These are phyloP conservation scores for fruit fly (Drosophila melanogaster) DNA, from an alignment of 1,140 invertebrate genomes.

Conservation along the genomic window Release_6_plus_ISO1_MT NT_037436.4:20848001-20848500, in stretches of 20 bases:
- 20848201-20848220: constrained; percentile 91
- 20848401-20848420: constrained; percentile 93
- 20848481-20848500: constrained; percentile 95
- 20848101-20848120: constrained; percentile 93
- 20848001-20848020: constrained; percentile 89
- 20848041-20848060: constrained; percentile 69
- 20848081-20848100: constrained; percentile 86
- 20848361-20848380: constrained; percentile 92
- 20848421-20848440: constrained; percentile 92
- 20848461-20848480: constrained; percentile 94
- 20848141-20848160: constrained; percentile 91
- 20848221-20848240: constrained; percentile 92
- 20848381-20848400: constrained; percentile 96
- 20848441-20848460: constrained; percentile 94
- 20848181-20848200: constrained; percentile 94
- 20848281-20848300: neutral
- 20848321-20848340: constrained; percentile 95
- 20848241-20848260: constrained; percentile 84
- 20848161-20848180: constrained; percentile 91
- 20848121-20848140: constrained; percentile 93
- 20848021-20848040: constrained; percentile 65
- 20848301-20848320: constrained; percentile 85
- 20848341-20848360: constrained; percentile 89
- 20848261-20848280: constrained; percentile 5
- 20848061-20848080: constrained; percentile 83